phyloP scores from a whole-genome alignment of 2,888 invertebrate genomes.

The Prosapia bicincta region DNA sequence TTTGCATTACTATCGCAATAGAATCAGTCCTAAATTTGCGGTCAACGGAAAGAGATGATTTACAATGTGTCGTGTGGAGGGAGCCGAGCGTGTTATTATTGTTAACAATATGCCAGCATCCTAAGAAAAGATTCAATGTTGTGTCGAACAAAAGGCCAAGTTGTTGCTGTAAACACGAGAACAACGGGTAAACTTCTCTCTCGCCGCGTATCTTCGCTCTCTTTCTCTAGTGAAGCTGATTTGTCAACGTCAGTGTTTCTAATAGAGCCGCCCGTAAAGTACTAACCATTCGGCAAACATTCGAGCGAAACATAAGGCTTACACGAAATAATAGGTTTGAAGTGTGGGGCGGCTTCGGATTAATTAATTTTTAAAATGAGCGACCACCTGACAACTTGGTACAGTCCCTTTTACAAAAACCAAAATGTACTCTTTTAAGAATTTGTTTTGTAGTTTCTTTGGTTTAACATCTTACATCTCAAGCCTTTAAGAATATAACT shows the following conservation, averaged over 20 bases:
- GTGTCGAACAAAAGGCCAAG: not conserved
- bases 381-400: not conserved
- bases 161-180: not conserved
- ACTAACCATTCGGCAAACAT: constrained; percentile 14
- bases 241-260: constrained; percentile 18
- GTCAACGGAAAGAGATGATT: not conserved
- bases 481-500: no score
- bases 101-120: not conserved
- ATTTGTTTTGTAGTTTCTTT: no score
- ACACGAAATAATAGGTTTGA: not conserved
- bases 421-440: no score
- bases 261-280: not conserved
- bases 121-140: constrained; percentile 2
- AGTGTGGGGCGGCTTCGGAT: not conserved
- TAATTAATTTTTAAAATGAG: not conserved
- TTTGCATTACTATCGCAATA: not conserved
- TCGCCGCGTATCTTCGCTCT: not conserved
- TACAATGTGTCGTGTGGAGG: not conserved
- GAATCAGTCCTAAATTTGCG: not conserved
- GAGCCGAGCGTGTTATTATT: not conserved
- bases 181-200: not conserved
- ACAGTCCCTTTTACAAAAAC: not conserved
- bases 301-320: not conserved
- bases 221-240: constrained; percentile 6
- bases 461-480: no score